Percentiles rank a stretch among this genome's conserved stretches.
Evolutionary conservation across 2,888 invertebrate species (phyloP).

Genomic region (Pollenia amentaria): DNA sequence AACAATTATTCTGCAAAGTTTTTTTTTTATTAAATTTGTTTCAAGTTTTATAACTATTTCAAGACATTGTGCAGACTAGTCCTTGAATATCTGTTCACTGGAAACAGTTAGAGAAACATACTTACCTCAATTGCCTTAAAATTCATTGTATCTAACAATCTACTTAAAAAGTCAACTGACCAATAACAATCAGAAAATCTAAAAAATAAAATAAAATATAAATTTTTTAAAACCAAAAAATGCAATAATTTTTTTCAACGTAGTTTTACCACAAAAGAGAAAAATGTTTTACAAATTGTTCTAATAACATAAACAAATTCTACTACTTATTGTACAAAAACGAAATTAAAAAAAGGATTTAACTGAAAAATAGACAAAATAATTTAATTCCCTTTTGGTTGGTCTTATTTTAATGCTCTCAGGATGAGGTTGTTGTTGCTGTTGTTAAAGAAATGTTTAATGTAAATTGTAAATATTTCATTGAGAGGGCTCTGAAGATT

Average conservation of each 20-base stretch:
- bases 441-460: too few relatives aligned
- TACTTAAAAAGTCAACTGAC: slow-evolving; percentile 22
- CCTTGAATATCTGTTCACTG: background rate
- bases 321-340: slow-evolving; percentile 33
- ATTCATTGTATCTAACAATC: slow-evolving; percentile 15
- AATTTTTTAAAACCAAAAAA: background rate
- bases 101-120: background rate
- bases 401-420: too few relatives aligned
- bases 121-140: slow-evolving; percentile 12
- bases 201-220: background rate
- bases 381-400: too few relatives aligned
- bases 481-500: background rate
- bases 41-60: background rate
- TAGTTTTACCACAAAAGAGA: slow-evolving; percentile 9
- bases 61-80: background rate
- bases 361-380: background rate
- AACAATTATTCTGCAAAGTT: background rate
- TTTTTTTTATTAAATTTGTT: background rate
- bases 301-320: slow-evolving; percentile 24
- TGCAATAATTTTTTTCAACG: background rate
- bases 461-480: slow-evolving; percentile 7
- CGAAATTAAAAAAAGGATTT: background rate
- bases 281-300: slow-evolving; percentile 3
- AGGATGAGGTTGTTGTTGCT: too few relatives aligned
- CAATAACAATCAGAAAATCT: background rate